phyloP scores from a whole-genome alignment of 2,113 vertebrate species.

The Xiphophorus hellerii region DNA sequence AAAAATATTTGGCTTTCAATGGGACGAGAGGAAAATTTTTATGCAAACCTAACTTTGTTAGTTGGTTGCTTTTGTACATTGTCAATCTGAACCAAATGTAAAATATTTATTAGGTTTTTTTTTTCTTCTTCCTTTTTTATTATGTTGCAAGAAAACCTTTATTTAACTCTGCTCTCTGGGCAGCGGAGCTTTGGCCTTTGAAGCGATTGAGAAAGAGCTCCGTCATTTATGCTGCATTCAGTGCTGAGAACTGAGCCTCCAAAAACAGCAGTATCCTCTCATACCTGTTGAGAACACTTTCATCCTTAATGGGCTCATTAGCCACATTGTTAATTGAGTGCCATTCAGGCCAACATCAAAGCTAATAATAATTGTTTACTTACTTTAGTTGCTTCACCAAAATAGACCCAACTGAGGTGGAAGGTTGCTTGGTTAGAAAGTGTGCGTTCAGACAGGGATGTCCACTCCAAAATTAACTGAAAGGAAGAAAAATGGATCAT shows the following conservation, averaged over 20 bases:
- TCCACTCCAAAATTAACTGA: conserved; percentile 39
- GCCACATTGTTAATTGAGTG: conserved; percentile 84
- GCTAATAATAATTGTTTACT: conserved; percentile 81
- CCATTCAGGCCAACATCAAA: conserved; percentile 83
- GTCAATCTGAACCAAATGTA: background rate
- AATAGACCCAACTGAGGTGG: conserved; percentile 64
- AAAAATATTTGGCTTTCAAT: conserved; percentile 25
- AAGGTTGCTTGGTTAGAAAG: conserved; percentile 60
- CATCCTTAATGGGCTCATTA: conserved; percentile 85
- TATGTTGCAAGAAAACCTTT: conserved; percentile 59
- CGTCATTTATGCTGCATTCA: conserved; percentile 77
- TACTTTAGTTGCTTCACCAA: conserved; percentile 72
- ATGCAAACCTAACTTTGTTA: background rate
- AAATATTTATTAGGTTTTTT: conserved; percentile 12
- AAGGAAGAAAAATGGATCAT: conserved; percentile 1
- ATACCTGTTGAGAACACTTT: conserved; percentile 86
- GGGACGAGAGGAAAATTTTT: conserved; percentile 8
- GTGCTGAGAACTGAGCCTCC: conserved; percentile 71
- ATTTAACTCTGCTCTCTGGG: conserved; percentile 74
- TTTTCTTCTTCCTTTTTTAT: background rate
- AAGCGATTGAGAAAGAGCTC: conserved; percentile 71
- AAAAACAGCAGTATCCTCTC: conserved; percentile 78
- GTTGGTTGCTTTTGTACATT: background rate
- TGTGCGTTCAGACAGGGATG: conserved; percentile 54
- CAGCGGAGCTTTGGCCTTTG: conserved; percentile 75